These are phyloP conservation scores for Trematomus loennbergii DNA, from an alignment of 2,113 vertebrate genomes.

Conservation along the genomic window DNA sequence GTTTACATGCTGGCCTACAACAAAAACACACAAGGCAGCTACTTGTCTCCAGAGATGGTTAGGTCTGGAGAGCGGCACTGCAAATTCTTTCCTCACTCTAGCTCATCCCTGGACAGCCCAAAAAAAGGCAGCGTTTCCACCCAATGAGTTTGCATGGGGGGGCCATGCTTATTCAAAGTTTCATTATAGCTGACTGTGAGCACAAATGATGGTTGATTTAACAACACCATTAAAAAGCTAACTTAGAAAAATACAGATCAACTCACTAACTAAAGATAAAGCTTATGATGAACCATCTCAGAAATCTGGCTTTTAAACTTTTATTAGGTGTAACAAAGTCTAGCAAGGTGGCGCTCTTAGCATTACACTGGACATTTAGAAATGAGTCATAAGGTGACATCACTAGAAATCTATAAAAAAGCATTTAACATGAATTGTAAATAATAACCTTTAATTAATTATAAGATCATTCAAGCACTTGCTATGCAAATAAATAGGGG, in stretches of 20 bases:
- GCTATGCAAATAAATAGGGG: background rate
- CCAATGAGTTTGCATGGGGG: slow-evolving; percentile 37
- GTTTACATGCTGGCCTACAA: slow-evolving; percentile 50
- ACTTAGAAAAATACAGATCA: background rate
- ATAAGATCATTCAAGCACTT: slow-evolving; percentile 12
- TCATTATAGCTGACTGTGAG: slow-evolving; percentile 18
- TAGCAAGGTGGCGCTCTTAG: slow-evolving; percentile 30
- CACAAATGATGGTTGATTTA: slow-evolving; percentile 23
- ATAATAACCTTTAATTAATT: slow-evolving; percentile 14
- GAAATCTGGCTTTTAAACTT: slow-evolving; percentile 46
- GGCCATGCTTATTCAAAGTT: slow-evolving; percentile 45
- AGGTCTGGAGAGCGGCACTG: slow-evolving; percentile 60
- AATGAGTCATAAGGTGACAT: slow-evolving; percentile 68
- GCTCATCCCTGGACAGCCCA: slow-evolving; percentile 71
- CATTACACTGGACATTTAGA: slow-evolving; percentile 44
- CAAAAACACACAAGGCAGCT: slow-evolving; percentile 17
- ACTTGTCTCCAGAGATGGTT: slow-evolving; percentile 72
- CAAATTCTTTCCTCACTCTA: slow-evolving; percentile 72
- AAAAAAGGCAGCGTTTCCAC: slow-evolving; percentile 79
- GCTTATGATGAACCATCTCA: background rate
- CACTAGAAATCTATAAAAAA: slow-evolving; percentile 41
- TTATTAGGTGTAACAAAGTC: slow-evolving; percentile 13
- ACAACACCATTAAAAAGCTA: slow-evolving; percentile 5
- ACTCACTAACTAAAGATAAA: background rate
- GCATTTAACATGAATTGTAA: slow-evolving; percentile 38